Base-by-base conservation (phyloP, 2,113 vertebrate species). In the Otus sunia region DNA sequence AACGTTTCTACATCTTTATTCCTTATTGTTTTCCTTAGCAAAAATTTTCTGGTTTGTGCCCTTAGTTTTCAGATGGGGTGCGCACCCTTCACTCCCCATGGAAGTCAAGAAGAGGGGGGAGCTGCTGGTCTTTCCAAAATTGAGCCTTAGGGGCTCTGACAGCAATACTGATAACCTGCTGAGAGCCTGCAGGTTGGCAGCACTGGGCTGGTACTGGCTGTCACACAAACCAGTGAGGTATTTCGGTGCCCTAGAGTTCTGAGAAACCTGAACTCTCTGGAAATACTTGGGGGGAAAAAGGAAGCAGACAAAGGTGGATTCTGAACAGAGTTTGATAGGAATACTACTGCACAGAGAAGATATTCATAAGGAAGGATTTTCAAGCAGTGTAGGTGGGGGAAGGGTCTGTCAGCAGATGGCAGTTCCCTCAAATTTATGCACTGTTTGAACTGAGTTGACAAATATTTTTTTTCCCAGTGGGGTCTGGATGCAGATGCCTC, bases 371-470 rank as follows among this genome's bases (percentile, higher is more conserved):
- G 43, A 64, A 74, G 39, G 73, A 60, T 74, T 74, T 64, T 45
- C 71, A 90, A 55, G 52, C 72, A 75, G 50, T 5, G 64, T 25
- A 27, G 22, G n/a, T 50, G 86, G 72, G 39, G 86, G 66, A 68
- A 86, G 60, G 84, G 64, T 73, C 63, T 82, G 55, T 86, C 88
- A 86, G 64, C 92, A 89, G 85, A 94, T 73, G 94, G 88, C 71
- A 71, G 52, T 63, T 96, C 71, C 76, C 66, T 75, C 81, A 66
- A 86, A 94, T 90, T 83, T 69, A 92, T 79, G 66, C 72, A 71
- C 62, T 82, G 81, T 71, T 92, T 71, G 86, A 92, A 94, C 73
- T 66, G 67, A 94, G 67, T 83, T 79, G 86, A 79, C 82, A 92
- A 96, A 79, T 87, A 83, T 47, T 90, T 84, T 60, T 93, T 89